Evolutionary conservation across 2,888 invertebrate genomes (phyloP), one percentile per base, ranked within the genome.

Genomic region (Lasioglossum calceatum): DNA sequence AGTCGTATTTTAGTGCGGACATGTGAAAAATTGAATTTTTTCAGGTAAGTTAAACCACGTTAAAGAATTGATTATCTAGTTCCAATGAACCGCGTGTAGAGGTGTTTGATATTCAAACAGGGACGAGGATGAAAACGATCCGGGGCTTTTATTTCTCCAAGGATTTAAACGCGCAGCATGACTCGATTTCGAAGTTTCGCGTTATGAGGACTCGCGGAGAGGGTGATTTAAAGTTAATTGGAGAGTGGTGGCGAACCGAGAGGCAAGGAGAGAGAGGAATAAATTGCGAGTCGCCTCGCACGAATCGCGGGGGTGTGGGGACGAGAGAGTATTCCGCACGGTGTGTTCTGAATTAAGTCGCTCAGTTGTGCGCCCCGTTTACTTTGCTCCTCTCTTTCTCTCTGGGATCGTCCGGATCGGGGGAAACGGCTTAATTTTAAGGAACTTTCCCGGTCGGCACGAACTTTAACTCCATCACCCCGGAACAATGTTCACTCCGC

Each of bases 141-240:
- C 42, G 0, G 7, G 0, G n/a, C 47, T 32, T 44, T 27, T 61
- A 64, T 85, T 77, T 73, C 44, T 70, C 75, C 50, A 27, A 72
- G 79, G 77, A 50, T 85, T 85, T 78, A 75, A 86, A 71, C 85
- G 73, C 71, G 44, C 79, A 32, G 71, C 80, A 72, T 80, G 78
- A 81, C 81, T 87, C 77, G 85, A 90, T 89, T 88, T 88, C 80
- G 76, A 86, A 85, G 87, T 91, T 88, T 82, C 83, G 67, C 85
- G 82, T 88, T 86, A 87, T 79, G 71, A 84, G 87, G 78, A 84
- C 73, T 72, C 77, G 85, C 79, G 74, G 86, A 85, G 89, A 87
- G 89, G 88, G 89, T 88, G 92, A 92, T 92, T 90, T 90, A 90
- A 91, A 92, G 92, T 92, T 92, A 92, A 92, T 92, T 92, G 92